These are phyloP conservation scores for Chironomus tepperi DNA, from an alignment of 1,140 invertebrate species.

Conservation along the genomic window DNA sequence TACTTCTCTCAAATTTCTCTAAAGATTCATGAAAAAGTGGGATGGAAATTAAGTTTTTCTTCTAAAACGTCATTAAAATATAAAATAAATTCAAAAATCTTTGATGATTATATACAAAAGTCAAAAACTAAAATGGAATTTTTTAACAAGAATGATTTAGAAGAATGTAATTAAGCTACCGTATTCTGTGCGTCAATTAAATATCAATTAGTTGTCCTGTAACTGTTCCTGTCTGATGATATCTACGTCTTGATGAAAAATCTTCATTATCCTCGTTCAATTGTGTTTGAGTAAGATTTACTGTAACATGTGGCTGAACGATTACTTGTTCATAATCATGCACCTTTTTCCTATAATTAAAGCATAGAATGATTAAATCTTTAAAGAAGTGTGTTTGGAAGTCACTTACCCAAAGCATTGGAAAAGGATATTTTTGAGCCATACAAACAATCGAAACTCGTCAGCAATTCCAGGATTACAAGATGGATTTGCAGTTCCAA, in stretches of 20 bases:
- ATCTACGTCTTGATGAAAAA: conserved; percentile 79
- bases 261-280: conserved; percentile 93
- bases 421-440: conserved; percentile 66
- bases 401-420: conserved; percentile 75
- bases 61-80: no score
- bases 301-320: conserved; percentile 72
- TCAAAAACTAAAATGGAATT: not conserved
- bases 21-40: no score
- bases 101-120: no score
- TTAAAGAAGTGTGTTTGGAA: no score
- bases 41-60: no score
- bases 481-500: conserved; percentile 79
- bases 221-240: conserved; percentile 82
- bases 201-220: conserved; percentile 59
- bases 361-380: no score
- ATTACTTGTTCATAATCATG: conserved; percentile 83
- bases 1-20: no score
- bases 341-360: conserved; percentile 57
- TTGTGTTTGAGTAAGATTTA: conserved; percentile 72
- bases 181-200: not conserved
- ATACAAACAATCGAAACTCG: conserved; percentile 79
- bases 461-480: conserved; percentile 83
- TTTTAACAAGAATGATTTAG: not conserved
- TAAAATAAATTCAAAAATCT: no score
- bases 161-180: not conserved